These are phyloP conservation scores for Ceratosolen solmsi DNA, from an alignment of 1,140 invertebrate species.

Conservation along the genomic window DNA sequence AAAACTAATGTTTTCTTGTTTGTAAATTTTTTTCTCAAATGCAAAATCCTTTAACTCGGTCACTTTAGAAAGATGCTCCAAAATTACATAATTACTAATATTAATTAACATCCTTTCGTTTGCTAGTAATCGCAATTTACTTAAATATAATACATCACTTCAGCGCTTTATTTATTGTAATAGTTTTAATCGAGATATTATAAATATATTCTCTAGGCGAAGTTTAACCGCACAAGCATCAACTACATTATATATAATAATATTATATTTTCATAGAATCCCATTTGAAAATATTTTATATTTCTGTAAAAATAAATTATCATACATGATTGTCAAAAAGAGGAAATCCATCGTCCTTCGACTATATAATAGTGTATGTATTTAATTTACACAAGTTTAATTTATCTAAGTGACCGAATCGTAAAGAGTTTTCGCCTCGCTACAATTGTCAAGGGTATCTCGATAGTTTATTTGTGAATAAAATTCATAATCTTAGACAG, in stretches of 20 bases:
- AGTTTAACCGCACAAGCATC: not conserved
- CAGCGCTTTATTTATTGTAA: slow-evolving; percentile 8
- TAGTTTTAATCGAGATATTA: too few relatives aligned
- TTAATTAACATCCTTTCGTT: not conserved
- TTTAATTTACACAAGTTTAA: not conserved
- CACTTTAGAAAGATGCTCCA: not conserved
- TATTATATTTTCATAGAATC: not conserved
- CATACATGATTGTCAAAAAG: slow-evolving; percentile 19
- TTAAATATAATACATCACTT: slow-evolving; percentile 27
- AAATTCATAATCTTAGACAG: not conserved
- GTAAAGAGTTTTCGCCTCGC: not conserved
- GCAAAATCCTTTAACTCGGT: slow-evolving; percentile 5
- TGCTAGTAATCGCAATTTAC: not conserved
- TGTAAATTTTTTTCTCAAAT: not conserved
- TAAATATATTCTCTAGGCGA: not conserved
- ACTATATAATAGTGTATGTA: not conserved
- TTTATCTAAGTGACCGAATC: not conserved
- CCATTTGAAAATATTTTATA: not conserved
- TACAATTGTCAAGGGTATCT: too few relatives aligned
- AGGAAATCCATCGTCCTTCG: not conserved
- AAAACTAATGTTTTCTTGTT: not conserved
- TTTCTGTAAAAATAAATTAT: slow-evolving; percentile 31
- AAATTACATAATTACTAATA: slow-evolving; percentile 1
- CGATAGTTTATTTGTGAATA: too few relatives aligned
- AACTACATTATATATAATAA: not conserved